Percentiles rank a stretch among this genome's conserved stretches.
Evolutionary conservation across 2,113 vertebrate species (phyloP).

Genomic region (Sceloporus undulatus): DNA sequence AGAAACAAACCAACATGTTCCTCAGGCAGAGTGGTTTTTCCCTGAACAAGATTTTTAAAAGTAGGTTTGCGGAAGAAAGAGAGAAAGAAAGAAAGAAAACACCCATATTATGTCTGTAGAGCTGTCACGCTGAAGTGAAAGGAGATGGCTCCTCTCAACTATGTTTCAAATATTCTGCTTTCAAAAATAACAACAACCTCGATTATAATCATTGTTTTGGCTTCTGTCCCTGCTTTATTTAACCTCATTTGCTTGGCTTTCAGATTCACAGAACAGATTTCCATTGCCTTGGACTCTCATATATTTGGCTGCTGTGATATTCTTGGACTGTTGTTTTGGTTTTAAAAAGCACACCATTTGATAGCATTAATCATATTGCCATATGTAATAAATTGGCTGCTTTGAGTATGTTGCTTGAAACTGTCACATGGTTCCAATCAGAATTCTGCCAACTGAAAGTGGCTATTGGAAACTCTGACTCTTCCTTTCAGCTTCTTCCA

Average conservation of each 20-base stretch:
- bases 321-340: slow-evolving; percentile 55
- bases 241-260: slow-evolving; percentile 80
- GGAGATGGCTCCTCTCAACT: slow-evolving; percentile 46
- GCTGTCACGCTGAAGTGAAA: slow-evolving; percentile 37
- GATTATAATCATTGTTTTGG: slow-evolving; percentile 76
- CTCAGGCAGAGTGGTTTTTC: slow-evolving; percentile 7
- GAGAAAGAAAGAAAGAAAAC: not conserved
- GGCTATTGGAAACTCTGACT: slow-evolving; percentile 81
- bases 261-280: slow-evolving; percentile 77
- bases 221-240: slow-evolving; percentile 72
- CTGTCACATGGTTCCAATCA: slow-evolving; percentile 83
- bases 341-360: slow-evolving; percentile 71
- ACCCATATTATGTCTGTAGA: slow-evolving; percentile 54
- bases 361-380: slow-evolving; percentile 86
- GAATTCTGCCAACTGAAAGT: slow-evolving; percentile 76
- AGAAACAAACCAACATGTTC: not conserved
- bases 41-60: not conserved
- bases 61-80: not conserved
- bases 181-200: slow-evolving; percentile 64
- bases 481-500: slow-evolving; percentile 49
- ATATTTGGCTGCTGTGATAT: slow-evolving; percentile 71
- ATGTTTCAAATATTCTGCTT: slow-evolving; percentile 65
- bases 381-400: slow-evolving; percentile 84
- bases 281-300: slow-evolving; percentile 70
- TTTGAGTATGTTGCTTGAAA: slow-evolving; percentile 77